These are phyloP conservation scores for Taenioides sp. DNA, from an alignment of 2,797 vertebrate species.

Conservation along the genomic window DNA sequence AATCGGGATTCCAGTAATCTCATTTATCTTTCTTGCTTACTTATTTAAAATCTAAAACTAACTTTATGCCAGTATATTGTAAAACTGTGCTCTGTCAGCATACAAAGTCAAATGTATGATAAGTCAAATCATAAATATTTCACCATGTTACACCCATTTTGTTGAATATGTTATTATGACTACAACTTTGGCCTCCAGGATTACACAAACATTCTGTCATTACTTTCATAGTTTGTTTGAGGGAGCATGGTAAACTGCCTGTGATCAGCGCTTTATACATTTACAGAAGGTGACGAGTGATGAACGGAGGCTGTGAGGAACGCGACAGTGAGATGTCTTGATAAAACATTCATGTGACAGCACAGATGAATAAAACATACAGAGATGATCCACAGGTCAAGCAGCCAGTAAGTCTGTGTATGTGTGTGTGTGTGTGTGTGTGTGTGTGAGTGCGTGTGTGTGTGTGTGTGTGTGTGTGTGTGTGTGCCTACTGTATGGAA, in stretches of 20 bases:
- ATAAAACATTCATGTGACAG: conserved; percentile 64
- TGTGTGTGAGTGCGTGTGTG: no score
- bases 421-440: conserved; percentile 35
- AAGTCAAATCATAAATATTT: conserved; percentile 50
- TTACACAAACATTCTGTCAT: conserved; percentile 61
- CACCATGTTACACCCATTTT: conserved; percentile 53
- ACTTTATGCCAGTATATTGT: neutral
- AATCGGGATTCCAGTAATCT: neutral
- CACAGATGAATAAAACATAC: conserved; percentile 62
- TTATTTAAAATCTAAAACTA: neutral
- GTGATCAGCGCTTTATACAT: conserved; percentile 41
- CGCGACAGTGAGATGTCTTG: conserved; percentile 17
- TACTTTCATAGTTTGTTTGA: conserved; percentile 63
- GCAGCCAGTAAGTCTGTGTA: conserved; percentile 44
- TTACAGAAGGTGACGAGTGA: conserved; percentile 29
- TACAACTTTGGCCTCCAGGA: conserved; percentile 50
- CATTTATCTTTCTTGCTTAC: neutral
- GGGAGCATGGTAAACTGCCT: conserved; percentile 47
- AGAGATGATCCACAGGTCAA: conserved; percentile 55
- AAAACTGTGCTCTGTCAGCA: neutral
- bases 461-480: conserved; percentile 42
- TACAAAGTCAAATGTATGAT: conserved; percentile 30
- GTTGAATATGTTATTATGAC: conserved; percentile 60
- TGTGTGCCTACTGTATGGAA: conserved; percentile 47
- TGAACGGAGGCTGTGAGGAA: conserved; percentile 20